These are phyloP conservation scores for Gari tellinella DNA, from an alignment of 2,888 invertebrate genomes.

Conservation along the genomic window DNA sequence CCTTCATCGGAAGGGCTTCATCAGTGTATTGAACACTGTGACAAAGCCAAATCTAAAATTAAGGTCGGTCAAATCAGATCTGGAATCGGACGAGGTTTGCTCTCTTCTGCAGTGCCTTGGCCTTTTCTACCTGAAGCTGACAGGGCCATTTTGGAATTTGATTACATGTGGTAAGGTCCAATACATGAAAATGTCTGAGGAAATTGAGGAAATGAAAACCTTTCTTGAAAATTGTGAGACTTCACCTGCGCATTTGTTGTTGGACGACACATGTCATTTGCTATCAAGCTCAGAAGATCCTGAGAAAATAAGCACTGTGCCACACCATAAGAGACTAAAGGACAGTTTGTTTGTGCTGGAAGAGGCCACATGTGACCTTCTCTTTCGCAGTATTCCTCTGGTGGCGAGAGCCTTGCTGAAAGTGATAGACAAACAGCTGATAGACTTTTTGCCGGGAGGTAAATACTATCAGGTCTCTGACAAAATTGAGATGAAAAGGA, in stretches of 20 bases:
- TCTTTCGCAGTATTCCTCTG: too few species aligned
- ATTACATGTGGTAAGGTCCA: constrained; percentile 18
- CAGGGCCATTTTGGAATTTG: constrained; percentile 55
- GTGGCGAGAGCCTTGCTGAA: too few species aligned
- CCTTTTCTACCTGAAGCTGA: constrained; percentile 42
- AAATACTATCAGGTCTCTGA: constrained; percentile 4
- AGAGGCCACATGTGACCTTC: too few species aligned
- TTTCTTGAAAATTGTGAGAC: constrained; percentile 15
- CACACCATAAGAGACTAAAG: too few species aligned
- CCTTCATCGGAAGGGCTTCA: constrained; percentile 15
- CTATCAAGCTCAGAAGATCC: too few species aligned
- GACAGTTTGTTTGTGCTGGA: too few species aligned
- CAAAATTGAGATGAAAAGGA: constrained; percentile 20
- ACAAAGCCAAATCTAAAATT: constrained; percentile 42
- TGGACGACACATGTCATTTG: not conserved
- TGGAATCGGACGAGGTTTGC: constrained; percentile 16
- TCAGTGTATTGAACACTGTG: constrained; percentile 28
- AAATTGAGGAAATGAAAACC: constrained; percentile 10
- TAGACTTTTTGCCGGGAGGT: constrained; percentile 52
- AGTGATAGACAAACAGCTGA: constrained; percentile 49
- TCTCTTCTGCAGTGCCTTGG: constrained; percentile 41
- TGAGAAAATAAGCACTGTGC: too few species aligned
- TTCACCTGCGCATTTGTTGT: not conserved
- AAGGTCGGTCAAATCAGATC: constrained; percentile 36
- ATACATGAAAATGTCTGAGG: constrained; percentile 39